Conservation (phyloP, 1,140 invertebrate species). For the Phortica variegata region DNA sequence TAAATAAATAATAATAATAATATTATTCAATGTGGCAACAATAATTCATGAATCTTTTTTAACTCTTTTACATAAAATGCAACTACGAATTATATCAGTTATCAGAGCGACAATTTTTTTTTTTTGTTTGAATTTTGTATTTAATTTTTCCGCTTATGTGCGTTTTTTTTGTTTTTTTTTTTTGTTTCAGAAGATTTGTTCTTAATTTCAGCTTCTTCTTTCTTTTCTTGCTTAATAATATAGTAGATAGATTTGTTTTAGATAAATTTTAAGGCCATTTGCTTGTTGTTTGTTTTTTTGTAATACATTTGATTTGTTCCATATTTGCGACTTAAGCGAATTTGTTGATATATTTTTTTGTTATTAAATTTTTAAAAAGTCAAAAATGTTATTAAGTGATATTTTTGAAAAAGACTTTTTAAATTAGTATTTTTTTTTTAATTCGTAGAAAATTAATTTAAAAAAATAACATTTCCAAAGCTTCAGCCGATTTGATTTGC, state of each 20-base stretch:
- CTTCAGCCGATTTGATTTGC: too few species aligned
- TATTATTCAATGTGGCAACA: constrained; percentile 46
- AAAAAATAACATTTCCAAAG: too few species aligned
- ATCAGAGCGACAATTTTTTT: constrained; percentile 35
- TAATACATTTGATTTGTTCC: too few species aligned
- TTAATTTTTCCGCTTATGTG: constrained; percentile 10
- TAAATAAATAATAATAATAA: constrained; percentile 50
- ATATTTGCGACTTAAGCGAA: too few species aligned
- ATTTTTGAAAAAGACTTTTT: neutral
- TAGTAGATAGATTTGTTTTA: neutral
- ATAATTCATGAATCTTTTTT: too few species aligned
- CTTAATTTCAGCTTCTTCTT: neutral
- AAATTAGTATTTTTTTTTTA: neutral
- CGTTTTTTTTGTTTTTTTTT: constrained; percentile 22
- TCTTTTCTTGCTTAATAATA: constrained; percentile 14
- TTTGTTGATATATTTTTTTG: neutral
- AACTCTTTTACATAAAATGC: constrained; percentile 39
- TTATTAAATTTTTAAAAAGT: neutral
- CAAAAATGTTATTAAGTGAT: too few species aligned
- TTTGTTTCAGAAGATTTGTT: constrained; percentile 22
- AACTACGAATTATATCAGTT: constrained; percentile 51
- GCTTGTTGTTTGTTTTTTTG: neutral
- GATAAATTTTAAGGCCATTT: neutral
- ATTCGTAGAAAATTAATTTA: neutral
- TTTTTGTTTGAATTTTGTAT: constrained; percentile 39